Evolutionary conservation across 2,797 vertebrate genomes (phyloP).

Genomic region (Poecilia gillii): DNA sequence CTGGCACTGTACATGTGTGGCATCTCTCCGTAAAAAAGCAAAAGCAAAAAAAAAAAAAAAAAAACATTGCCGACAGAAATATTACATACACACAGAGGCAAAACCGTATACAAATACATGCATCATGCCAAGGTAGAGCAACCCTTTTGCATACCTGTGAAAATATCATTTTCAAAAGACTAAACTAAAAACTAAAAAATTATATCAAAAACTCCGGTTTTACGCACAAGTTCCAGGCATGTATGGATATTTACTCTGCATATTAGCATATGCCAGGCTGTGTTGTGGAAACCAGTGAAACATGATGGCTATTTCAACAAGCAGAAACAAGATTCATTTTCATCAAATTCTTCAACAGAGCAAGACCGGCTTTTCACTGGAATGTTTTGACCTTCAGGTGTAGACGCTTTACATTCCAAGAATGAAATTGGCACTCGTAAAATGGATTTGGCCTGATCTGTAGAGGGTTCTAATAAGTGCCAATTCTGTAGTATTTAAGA

Average conservation of each 20-base stretch:
- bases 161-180: constrained; percentile 41
- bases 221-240: constrained; percentile 22
- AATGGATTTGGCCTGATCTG: constrained; percentile 76
- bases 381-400: constrained; percentile 73
- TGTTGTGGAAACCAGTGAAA: constrained; percentile 53
- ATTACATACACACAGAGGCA: constrained; percentile 31
- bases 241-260: constrained; percentile 37
- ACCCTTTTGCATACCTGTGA: constrained; percentile 33
- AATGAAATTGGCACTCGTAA: constrained; percentile 71
- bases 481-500: constrained; percentile 72
- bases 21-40: constrained; percentile 53
- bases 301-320: constrained; percentile 54
- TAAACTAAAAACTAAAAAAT: constrained; percentile 18
- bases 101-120: constrained; percentile 12
- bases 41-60: constrained; percentile 20
- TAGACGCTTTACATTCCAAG: constrained; percentile 73
- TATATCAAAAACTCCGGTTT: constrained; percentile 19
- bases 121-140: constrained; percentile 26
- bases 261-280: constrained; percentile 41
- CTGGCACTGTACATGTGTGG: constrained; percentile 67
- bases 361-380: constrained; percentile 53
- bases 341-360: constrained; percentile 47
- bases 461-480: constrained; percentile 68
- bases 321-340: constrained; percentile 58
- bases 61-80: constrained; percentile 45